A percentile compares a stretch with the other conserved stretches of the same genome.
Conservation (phyloP, 2,888 invertebrate species). For the Herminia tarsipennalis region DNA sequence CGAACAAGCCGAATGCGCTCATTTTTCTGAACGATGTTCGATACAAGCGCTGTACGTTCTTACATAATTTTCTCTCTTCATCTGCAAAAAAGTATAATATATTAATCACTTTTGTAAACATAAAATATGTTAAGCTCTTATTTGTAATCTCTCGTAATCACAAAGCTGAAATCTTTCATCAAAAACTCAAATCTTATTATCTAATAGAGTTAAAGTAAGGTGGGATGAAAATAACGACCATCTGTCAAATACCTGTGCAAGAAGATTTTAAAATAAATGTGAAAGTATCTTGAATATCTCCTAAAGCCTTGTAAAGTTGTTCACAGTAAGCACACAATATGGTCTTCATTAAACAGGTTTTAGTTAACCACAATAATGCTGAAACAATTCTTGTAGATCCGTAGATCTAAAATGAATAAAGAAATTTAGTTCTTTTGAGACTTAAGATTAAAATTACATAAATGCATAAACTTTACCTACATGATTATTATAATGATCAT, state of each 20-base stretch:
- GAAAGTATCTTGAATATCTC: slow-evolving; percentile 5
- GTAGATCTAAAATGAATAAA: not conserved
- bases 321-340: slow-evolving; percentile 1
- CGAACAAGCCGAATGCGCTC: slow-evolving; percentile 27
- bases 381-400: not conserved
- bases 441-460: not conserved
- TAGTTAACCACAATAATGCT: not conserved
- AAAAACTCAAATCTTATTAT: not conserved
- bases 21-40: slow-evolving; percentile 20
- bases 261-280: slow-evolving; percentile 4
- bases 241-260: slow-evolving; percentile 11
- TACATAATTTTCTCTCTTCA: slow-evolving; percentile 11
- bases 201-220: too few species aligned
- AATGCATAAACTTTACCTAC: not conserved
- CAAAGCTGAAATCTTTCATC: not conserved
- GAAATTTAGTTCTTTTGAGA: too few species aligned
- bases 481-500: not conserved
- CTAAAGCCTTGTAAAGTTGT: slow-evolving; percentile 12
- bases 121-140: not conserved
- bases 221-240: too few species aligned
- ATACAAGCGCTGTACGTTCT: slow-evolving; percentile 29
- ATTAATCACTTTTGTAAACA: not conserved
- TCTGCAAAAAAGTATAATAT: slow-evolving; percentile 15
- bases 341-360: not conserved
- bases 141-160: not conserved